Evolutionary conservation across 2,888 invertebrate species (phyloP).

Genomic region (Aspidiotus rigidus): DNA sequence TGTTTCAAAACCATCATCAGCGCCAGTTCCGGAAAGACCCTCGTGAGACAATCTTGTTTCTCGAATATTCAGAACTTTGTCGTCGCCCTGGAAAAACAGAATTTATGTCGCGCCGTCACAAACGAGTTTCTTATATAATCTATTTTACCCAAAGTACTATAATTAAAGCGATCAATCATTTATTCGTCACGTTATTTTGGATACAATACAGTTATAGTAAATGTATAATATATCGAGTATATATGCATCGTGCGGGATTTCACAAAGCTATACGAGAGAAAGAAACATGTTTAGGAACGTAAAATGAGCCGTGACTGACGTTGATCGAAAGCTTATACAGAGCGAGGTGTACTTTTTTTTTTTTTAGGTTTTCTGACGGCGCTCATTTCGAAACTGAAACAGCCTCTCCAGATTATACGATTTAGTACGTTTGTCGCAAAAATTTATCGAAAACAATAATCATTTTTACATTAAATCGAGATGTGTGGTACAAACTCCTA

Average conservation of each 20-base stretch:
- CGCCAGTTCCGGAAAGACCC: too few species aligned
- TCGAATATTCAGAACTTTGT: too few species aligned
- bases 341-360: slow-evolving; percentile 1
- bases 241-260: background rate
- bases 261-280: slow-evolving; percentile 1
- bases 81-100: background rate
- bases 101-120: background rate
- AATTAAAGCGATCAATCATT: slow-evolving; percentile 32
- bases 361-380: too few species aligned
- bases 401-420: too few species aligned
- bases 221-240: background rate
- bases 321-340: slow-evolving; percentile 25
- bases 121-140: slow-evolving; percentile 3
- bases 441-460: too few species aligned
- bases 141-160: background rate
- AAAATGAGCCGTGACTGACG: slow-evolving; percentile 34
- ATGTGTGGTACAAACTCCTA: too few species aligned
- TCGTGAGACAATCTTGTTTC: too few species aligned
- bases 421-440: too few species aligned
- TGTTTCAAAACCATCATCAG: too few species aligned
- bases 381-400: too few species aligned
- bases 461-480: too few species aligned
- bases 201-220: slow-evolving; percentile 20
- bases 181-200: slow-evolving; percentile 17
- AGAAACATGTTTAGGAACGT: slow-evolving; percentile 17